phyloP scores from a whole-genome alignment of 2,888 invertebrate genomes.

The Kuschelorhynchus macadamiae region DNA sequence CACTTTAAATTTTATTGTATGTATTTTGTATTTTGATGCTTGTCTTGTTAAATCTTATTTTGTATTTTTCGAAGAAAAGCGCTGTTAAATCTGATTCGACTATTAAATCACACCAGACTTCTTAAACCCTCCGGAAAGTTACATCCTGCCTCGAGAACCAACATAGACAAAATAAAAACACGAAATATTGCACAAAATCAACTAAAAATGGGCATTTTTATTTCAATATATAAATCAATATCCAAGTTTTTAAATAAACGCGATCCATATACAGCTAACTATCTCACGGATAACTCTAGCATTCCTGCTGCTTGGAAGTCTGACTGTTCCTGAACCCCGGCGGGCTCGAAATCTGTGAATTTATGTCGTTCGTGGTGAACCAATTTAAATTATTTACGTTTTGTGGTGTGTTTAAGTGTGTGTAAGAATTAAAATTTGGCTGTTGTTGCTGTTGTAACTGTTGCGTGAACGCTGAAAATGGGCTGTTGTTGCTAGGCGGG shows the following conservation, averaged over 20 bases:
- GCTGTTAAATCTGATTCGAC: no score
- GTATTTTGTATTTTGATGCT: no score
- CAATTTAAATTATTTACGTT: constrained; percentile 65
- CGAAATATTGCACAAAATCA: constrained; percentile 43
- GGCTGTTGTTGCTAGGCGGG: constrained; percentile 42
- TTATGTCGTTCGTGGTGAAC: constrained; percentile 64
- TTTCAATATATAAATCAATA: constrained; percentile 32
- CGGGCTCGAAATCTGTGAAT: constrained; percentile 67
- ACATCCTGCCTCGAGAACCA: not conserved
- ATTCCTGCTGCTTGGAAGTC: constrained; percentile 66
- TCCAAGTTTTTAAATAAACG: constrained; percentile 27
- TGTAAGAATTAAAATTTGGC: constrained; percentile 53
- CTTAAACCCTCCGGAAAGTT: no score
- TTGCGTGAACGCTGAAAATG: constrained; percentile 45
- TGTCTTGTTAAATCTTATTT: no score
- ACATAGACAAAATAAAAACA: constrained; percentile 14
- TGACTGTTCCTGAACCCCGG: constrained; percentile 67
- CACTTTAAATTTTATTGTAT: no score
- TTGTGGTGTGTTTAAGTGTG: constrained; percentile 58
- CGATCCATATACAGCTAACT: constrained; percentile 39
- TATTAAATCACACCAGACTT: no score
- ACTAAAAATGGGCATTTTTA: constrained; percentile 29
- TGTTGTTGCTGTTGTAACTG: constrained; percentile 39
- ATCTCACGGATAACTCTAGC: constrained; percentile 56
- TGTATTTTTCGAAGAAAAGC: no score